Base-by-base conservation (phyloP, 2,113 vertebrate species). In the Vireo altiloquus region DNA sequence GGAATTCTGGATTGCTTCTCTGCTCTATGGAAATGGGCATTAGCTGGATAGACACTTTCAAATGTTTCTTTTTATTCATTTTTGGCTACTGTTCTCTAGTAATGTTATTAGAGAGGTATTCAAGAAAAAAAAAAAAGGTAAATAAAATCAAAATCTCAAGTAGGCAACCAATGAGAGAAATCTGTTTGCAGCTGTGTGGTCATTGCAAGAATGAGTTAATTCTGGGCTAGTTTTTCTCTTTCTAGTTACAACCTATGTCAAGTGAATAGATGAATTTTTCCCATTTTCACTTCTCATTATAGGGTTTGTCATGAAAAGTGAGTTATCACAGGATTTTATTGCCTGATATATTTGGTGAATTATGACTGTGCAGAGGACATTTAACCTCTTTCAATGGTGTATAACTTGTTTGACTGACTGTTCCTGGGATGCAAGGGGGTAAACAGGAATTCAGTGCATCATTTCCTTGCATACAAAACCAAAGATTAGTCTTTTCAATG, bases 281-380 rank as follows among this genome's bases (percentile, higher is more conserved):
- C 93, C 94, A 96, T 97, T 97, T 98, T 97, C 96, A 93, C 69
- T 96, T 98, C 97, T 97, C 97, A 98, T 98, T 98, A 98, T 85
- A 96, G 94, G 71, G 79, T 98, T 98, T 98, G 97, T 98, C 98
- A 97, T 82, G 77, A 97, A 97, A 96, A 96, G 96, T 98, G 97
- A 98, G 86, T 97, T 98, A 97, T 97, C 93, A 96, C 39, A 8
- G 92, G 90, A 95, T 96, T 97, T 97, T 97, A 97, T 96, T 96
- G 78, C 96, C 57, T 93, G 95, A 96, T 97, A 91, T 94, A 93
- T 94, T 97, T 96, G 66, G 87, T 98, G 97, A 98, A 94, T 97
- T 98, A 98, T 96, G 95, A 90, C 53, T 50, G 76, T 94, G 66
- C 94, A 91, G 86, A 96, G 95, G 92, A 96, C 89, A 78, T 97